phyloP scores from a whole-genome alignment of 2,113 vertebrate genomes.

The Synodontis membranacea region DNA sequence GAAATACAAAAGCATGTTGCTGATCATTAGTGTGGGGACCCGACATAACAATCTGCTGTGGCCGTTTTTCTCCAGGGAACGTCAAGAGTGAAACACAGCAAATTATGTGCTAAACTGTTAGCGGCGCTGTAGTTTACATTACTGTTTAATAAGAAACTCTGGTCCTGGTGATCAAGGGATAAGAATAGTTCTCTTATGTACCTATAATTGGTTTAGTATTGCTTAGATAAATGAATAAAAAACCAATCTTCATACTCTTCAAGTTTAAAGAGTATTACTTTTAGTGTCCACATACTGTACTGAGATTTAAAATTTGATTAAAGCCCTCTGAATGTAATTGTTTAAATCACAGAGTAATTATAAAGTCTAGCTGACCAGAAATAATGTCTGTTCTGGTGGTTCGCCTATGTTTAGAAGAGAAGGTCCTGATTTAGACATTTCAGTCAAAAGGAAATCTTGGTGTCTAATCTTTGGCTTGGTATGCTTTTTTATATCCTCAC shows the following conservation, averaged over 20 bases:
- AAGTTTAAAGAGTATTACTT: background rate
- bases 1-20: slow-evolving; percentile 1
- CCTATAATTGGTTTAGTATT: background rate
- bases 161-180: background rate
- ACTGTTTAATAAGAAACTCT: background rate
- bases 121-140: background rate
- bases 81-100: background rate
- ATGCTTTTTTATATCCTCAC: background rate
- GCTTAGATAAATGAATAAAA: background rate
- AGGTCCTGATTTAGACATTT: background rate
- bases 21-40: slow-evolving; percentile 31
- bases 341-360: background rate
- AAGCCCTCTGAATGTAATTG: background rate
- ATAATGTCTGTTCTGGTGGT: background rate
- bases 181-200: background rate
- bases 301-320: background rate
- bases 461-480: slow-evolving; percentile 1
- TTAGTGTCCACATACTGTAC: background rate
- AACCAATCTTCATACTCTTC: no score
- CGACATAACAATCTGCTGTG: background rate
- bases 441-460: background rate
- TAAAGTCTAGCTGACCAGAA: background rate
- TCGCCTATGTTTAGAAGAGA: background rate
- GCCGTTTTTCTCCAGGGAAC: background rate
- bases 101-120: slow-evolving; percentile 29